phyloP scores from a whole-genome alignment of 1,140 invertebrate genomes.

The Drosophila pectinifera region DNA sequence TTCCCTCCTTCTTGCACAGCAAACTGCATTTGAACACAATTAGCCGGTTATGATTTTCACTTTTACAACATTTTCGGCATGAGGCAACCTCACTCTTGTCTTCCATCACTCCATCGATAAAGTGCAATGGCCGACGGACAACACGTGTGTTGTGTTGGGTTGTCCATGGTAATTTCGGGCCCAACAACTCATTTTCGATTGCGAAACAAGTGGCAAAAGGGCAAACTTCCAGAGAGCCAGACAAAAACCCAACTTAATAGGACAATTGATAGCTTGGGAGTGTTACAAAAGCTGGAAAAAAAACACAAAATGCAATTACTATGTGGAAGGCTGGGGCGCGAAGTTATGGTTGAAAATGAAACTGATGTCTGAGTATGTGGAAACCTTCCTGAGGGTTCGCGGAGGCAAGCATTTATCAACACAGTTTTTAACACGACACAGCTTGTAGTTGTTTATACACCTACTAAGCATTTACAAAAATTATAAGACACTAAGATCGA shows the following conservation, averaged over 20 bases:
- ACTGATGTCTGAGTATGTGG: constrained; percentile 45
- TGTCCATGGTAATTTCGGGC: constrained; percentile 42
- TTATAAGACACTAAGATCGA: no score
- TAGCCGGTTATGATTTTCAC: constrained; percentile 80
- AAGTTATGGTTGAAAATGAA: constrained; percentile 28
- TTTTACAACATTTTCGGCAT: constrained; percentile 52
- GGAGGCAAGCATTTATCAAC: background rate
- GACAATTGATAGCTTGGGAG: constrained; percentile 57
- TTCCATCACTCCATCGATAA: constrained; percentile 38
- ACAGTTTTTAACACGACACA: background rate
- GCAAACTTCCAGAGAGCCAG: constrained; percentile 45
- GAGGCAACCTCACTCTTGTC: constrained; percentile 20
- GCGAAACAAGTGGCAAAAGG: constrained; percentile 64
- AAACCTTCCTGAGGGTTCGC: constrained; percentile 19
- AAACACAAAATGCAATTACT: constrained; percentile 48
- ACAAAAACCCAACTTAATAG: constrained; percentile 41
- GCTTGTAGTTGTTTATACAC: background rate
- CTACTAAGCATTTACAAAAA: background rate
- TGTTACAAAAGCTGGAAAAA: constrained; percentile 42
- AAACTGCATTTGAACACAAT: constrained; percentile 73
- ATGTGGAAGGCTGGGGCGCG: constrained; percentile 1
- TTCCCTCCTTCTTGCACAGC: constrained; percentile 39
- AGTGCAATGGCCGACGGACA: constrained; percentile 53
- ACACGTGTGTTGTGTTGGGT: constrained; percentile 36
- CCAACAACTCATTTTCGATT: constrained; percentile 62